Conservation (phyloP, 1,140 invertebrate species). For the Semibalanus balanoides region DNA sequence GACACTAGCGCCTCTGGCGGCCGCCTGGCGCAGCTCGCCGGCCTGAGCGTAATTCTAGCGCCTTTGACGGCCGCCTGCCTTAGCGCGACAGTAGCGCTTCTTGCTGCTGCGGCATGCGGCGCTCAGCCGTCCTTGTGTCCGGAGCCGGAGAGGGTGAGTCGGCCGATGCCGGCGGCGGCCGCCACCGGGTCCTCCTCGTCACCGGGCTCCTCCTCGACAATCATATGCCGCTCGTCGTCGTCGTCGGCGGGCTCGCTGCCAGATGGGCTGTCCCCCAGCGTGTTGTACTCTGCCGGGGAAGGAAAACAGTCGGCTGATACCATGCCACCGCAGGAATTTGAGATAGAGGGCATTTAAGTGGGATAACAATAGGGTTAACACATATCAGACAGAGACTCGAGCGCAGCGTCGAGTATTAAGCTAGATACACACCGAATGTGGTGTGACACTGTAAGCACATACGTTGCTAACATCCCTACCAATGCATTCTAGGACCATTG, state of each 20-base stretch:
- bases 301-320: neutral
- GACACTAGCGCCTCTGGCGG: too few relatives aligned
- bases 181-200: neutral
- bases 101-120: too few relatives aligned
- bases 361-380: too few relatives aligned
- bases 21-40: too few relatives aligned
- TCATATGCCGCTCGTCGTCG: neutral
- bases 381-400: too few relatives aligned
- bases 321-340: too few relatives aligned
- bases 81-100: too few relatives aligned
- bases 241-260: neutral
- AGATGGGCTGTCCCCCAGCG: neutral
- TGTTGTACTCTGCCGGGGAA: neutral
- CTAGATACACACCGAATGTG: neutral
- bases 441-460: neutral
- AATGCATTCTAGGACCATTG: too few relatives aligned
- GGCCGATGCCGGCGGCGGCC: neutral
- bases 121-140: neutral
- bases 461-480: neutral
- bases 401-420: neutral
- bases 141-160: neutral
- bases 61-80: too few relatives aligned
- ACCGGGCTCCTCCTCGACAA: slow-evolving; percentile 2
- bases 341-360: too few relatives aligned
- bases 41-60: too few relatives aligned